Evolutionary conservation across 2,888 invertebrate species (phyloP), one percentile per base, ranked within the genome.

Genomic region (Listrodromus nycthemerus): DNA sequence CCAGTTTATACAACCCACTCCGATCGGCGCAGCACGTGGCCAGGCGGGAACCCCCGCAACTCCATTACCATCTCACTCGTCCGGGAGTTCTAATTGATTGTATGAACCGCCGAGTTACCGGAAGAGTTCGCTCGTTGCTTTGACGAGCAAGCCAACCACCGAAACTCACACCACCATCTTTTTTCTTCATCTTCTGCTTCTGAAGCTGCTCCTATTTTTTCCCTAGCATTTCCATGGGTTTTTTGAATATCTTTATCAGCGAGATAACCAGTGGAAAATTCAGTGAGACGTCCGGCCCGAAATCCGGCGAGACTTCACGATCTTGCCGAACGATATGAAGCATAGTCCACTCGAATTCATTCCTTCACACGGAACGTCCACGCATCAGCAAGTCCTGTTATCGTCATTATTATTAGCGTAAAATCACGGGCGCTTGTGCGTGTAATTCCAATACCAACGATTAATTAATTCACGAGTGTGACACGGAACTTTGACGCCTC

Each of bases 51-150:
- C 27, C 73, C 52, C 67, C 48, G 81, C 84, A 89, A 90, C 89
- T 90, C 89, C 86, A 91, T 91, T 91, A 91, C 89, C 88, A 90
- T 89, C 90, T 88, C 88, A 87, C 89, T 88, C 86, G 86, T 89
- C 89, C 84, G 82, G 76, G 88, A 88, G 87, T 89, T 90, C 88
- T 90, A 91, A 91, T 91, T 91, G 91, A 91, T 92, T 91, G 89
- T 89, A 88, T 86, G 87, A 88, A 88, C 84, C 85, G 85, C 50
- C 45, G 70, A 90, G 88, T 89, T 89, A 84, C 80, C 86, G 75
- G 27, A 30, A 74, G 86, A 90, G 88, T 90, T 89, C 74, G 86
- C 87, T 86, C 86, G 87, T 88, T 87, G 87, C 88, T 87, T 80
- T 33, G 74, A 77, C 75, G 19, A 41, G 55, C 76, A 80, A 81